Percentiles rank a stretch among this genome's conserved stretches.
Evolutionary conservation across 2,888 invertebrate genomes (phyloP).

Genomic region (Flexamia atlantica): DNA sequence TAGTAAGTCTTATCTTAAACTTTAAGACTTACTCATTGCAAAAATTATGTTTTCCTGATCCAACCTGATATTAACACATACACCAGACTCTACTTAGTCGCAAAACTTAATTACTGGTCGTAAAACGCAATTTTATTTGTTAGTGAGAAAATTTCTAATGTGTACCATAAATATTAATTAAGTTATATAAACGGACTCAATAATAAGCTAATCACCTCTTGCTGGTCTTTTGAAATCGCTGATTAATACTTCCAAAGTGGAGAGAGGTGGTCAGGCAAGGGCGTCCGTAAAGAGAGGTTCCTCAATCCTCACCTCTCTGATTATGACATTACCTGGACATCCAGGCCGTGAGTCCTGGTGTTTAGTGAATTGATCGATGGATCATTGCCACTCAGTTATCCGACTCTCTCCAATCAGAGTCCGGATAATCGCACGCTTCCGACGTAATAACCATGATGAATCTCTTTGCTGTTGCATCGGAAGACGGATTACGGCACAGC

Average conservation of each 20-base stretch:
- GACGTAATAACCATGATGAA: slow-evolving; percentile 14
- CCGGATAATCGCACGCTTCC: not conserved
- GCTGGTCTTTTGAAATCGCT: not conserved
- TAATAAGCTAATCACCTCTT: not conserved
- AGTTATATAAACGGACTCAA: too few species aligned
- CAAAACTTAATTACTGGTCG: too few species aligned
- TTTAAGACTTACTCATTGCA: too few species aligned
- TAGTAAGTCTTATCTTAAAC: too few species aligned
- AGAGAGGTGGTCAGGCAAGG: not conserved
- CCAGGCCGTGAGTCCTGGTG: not conserved
- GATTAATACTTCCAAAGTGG: not conserved
- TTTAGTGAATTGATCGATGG: not conserved
- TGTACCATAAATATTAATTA: too few species aligned
- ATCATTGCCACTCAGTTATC: slow-evolving; percentile 5
- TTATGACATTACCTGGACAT: slow-evolving; percentile 3
- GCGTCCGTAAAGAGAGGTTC: not conserved
- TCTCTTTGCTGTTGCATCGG: not conserved
- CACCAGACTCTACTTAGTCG: too few species aligned
- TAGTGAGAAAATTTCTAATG: too few species aligned
- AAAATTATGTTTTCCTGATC: too few species aligned
- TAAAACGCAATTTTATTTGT: too few species aligned
- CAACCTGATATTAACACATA: too few species aligned
- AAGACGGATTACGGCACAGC: not conserved
- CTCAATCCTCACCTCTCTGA: not conserved
- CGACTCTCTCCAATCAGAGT: slow-evolving; percentile 1